Base-by-base conservation (phyloP, 2,888 invertebrate genomes). In the Dryobota labecula region DNA sequence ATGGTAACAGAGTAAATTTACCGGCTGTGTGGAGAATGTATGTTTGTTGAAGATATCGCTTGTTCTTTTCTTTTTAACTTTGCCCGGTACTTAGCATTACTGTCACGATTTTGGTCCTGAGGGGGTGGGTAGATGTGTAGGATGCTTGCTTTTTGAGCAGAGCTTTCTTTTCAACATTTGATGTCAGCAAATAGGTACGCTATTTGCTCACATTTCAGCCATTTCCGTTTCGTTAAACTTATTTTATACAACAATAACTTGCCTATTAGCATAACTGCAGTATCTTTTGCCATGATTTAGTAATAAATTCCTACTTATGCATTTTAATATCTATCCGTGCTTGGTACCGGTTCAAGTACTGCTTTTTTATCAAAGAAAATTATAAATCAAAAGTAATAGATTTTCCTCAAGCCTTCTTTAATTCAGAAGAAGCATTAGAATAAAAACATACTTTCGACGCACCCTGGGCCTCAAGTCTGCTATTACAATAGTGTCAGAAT, bases 1-100 rank as follows among this genome's bases (percentile, higher is more conserved):
- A 33, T 86, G 73, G 89, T 75, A 86, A 90, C 89, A 83, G 76
- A 73, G 72, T 64, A 75, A 74, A 66, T 82, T 80, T 84, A 78
- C 64, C 65, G 62, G 30, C 69, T 57, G 65, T 47, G 51, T 45
- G 70, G 63, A 67, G 72, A 82, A 78, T 78, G 70, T 80, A 45
- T 76, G 71, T 70, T 76, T 70, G 72, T 41, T 56, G 60, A 73
- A 73, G 62, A 66, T 56, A 63, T 66, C 51, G 58, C 11, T 67
- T 36, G 64, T 70, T 83, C 36, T 70, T 68, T 69, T 71, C 60
- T 73, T 69, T 49, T 60, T 20, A 45, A 66, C 11, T 60, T 70
- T 54, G 11, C 6, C 6, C 45, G 53, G 53, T 54, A 77, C 77
- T 77, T 82, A 36, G 58, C 47, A 65, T 60, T 58, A 49, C 53